Percentiles rank a stretch among this genome's conserved stretches.
These are phyloP conservation scores for Maniola jurtina DNA, from an alignment of 1,140 invertebrate species.

Conservation along the genomic window DNA sequence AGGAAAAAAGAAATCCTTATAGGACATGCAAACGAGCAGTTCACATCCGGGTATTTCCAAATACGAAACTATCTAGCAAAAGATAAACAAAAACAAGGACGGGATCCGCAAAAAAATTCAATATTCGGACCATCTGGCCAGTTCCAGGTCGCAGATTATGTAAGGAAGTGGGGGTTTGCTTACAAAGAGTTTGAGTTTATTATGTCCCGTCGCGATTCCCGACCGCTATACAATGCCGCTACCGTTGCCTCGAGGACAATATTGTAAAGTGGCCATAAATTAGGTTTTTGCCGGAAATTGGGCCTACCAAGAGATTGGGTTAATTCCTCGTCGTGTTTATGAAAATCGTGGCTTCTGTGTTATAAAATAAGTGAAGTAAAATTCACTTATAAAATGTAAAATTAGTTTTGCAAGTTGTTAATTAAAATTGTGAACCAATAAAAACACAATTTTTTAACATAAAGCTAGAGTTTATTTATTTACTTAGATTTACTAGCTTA, in stretches of 20 bases:
- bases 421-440: no score
- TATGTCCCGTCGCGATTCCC: not conserved
- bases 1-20: no score
- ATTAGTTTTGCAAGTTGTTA: no score
- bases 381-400: no score
- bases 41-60: not conserved
- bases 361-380: not conserved
- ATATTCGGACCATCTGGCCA: conserved; percentile 5
- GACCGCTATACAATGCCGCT: conserved; percentile 12
- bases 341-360: not conserved
- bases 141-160: not conserved
- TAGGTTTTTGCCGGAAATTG: conserved; percentile 29
- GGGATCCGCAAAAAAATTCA: conserved; percentile 5
- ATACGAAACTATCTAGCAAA: not conserved
- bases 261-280: conserved; percentile 35
- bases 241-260: conserved; percentile 22
- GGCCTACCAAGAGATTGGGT: conserved; percentile 7
- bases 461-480: no score
- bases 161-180: conserved; percentile 16
- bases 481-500: no score
- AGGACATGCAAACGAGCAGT: no score
- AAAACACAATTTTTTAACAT: no score
- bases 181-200: conserved; percentile 25
- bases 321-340: conserved; percentile 3
- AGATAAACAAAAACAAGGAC: not conserved